These are phyloP conservation scores for Temnothorax unifasciatus DNA, from an alignment of 2,888 invertebrate species.

Conservation along the genomic window DNA sequence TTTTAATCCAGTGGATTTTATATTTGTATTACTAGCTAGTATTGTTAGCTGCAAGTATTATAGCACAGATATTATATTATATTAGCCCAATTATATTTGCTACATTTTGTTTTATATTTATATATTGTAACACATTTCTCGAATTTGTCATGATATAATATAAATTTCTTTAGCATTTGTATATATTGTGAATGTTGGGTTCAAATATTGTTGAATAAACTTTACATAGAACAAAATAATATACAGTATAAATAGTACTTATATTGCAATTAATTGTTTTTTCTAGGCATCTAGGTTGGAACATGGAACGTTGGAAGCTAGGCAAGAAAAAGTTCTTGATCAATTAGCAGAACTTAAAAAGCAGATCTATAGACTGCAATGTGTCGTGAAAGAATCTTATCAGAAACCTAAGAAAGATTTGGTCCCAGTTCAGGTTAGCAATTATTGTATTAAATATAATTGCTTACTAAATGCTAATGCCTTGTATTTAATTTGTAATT, in stretches of 20 bases:
- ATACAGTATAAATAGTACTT: neutral
- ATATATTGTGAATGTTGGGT: neutral
- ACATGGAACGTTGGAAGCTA: slow-evolving; percentile 88
- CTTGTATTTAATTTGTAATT: neutral
- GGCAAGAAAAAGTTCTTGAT: slow-evolving; percentile 91
- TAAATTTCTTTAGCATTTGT: neutral
- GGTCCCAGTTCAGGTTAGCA: neutral
- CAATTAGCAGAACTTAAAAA: slow-evolving; percentile 92
- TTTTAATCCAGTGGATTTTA: neutral
- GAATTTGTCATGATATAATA: neutral
- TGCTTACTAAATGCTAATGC: neutral
- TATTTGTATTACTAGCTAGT: neutral
- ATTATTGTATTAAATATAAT: neutral
- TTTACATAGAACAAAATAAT: neutral
- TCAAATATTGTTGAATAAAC: neutral
- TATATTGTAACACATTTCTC: neutral
- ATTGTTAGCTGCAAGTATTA: neutral
- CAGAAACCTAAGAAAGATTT: slow-evolving; percentile 14
- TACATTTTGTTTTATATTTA: neutral
- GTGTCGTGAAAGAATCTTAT: slow-evolving; percentile 84
- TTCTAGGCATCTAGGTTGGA: slow-evolving; percentile 87
- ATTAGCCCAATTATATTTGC: neutral
- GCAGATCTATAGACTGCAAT: slow-evolving; percentile 88
- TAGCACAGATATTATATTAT: neutral
- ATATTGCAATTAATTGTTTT: slow-evolving; percentile 29